Evolutionary conservation across 2,888 invertebrate species (phyloP), one percentile per base, ranked within the genome.

Genomic region (Xylophagus ater): DNA sequence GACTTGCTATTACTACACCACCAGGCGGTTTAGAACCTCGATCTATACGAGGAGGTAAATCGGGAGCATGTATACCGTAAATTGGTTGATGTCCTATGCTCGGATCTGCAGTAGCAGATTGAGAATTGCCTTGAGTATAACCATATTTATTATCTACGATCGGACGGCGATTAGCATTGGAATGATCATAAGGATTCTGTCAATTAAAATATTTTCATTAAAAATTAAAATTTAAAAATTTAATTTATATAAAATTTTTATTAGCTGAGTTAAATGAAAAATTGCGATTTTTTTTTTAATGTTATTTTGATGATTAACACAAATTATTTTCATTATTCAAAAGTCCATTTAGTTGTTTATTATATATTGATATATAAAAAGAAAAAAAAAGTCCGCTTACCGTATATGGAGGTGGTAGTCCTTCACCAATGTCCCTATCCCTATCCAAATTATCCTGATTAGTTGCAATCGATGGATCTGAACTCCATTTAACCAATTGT

Each of bases 401-500:
- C 70, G 86, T 81, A 62, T 92, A 90, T 49, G 88, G 88, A 43
- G 90, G 90, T 46, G 92, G 84, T 50, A 76, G 70, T 58, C 70
- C 72, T 55, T 65, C 66, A 60, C 62, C 65, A 53, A 74, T 73
- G 51, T 75, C 75, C 50, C 74, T 67, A 55, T 76, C 76, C 50
- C 74, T 67, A 56, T 76, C 76, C 72, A 75, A 70, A 59, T 87
- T 87, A 58, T 90, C 89, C 58, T 87, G 87, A 49, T 92, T 90
- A 47, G 90, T 90, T 41, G 86, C 86, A 56, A 94, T 86, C 58
- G 90, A 92, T 33, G 92, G 94, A 69, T 93, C 93, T 34, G 90
- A 92, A 44, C 88, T 90, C 29, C 88, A 85, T 63, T 89, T 85
- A 62, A 70, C 78, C 66, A 71, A 70, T 66, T 71, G 73, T 57